Percentiles rank a stretch among this genome's conserved stretches.
phyloP scores from a whole-genome alignment of 2,888 invertebrate genomes.

The Phanerotoma sp. region DNA sequence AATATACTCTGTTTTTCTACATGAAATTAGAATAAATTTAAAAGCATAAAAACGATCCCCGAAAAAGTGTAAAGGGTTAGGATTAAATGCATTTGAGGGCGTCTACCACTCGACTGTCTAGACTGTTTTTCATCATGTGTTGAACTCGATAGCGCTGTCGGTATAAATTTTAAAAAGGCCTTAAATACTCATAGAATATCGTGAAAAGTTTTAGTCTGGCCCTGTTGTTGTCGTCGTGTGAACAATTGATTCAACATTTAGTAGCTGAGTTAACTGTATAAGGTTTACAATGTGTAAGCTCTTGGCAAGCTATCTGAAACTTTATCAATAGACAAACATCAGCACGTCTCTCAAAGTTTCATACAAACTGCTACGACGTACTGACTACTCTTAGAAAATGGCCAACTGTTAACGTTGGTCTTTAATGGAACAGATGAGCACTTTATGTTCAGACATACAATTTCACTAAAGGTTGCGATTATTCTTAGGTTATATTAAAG shows the following conservation, averaged over 20 bases:
- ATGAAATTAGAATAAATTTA: too few relatives aligned
- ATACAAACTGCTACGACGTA: slow-evolving; percentile 21
- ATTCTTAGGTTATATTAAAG: not conserved
- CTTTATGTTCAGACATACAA: not conserved
- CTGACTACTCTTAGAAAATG: slow-evolving; percentile 22
- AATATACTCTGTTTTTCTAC: too few relatives aligned
- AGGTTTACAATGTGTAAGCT: not conserved
- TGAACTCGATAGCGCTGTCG: not conserved
- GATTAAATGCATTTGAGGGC: too few relatives aligned
- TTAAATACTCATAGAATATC: not conserved
- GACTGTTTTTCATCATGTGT: slow-evolving; percentile 10
- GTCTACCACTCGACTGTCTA: too few relatives aligned
- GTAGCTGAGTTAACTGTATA: slow-evolving; percentile 2
- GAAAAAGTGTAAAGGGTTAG: too few relatives aligned
- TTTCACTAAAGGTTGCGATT: not conserved
- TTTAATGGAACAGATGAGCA: slow-evolving; percentile 26
- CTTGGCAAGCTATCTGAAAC: slow-evolving; percentile 19
- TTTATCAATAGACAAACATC: slow-evolving; percentile 28
- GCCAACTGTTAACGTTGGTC: slow-evolving; percentile 4
- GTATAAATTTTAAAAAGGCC: not conserved
- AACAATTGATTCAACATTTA: slow-evolving; percentile 5
- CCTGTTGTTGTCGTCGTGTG: not conserved
- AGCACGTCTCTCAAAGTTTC: slow-evolving; percentile 21
- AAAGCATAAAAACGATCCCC: too few relatives aligned
- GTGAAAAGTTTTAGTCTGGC: not conserved